A percentile compares a stretch with the other conserved stretches of the same genome.
Conservation (phyloP, 2,113 vertebrate genomes). For the Cyanoderma ruficeps region DNA sequence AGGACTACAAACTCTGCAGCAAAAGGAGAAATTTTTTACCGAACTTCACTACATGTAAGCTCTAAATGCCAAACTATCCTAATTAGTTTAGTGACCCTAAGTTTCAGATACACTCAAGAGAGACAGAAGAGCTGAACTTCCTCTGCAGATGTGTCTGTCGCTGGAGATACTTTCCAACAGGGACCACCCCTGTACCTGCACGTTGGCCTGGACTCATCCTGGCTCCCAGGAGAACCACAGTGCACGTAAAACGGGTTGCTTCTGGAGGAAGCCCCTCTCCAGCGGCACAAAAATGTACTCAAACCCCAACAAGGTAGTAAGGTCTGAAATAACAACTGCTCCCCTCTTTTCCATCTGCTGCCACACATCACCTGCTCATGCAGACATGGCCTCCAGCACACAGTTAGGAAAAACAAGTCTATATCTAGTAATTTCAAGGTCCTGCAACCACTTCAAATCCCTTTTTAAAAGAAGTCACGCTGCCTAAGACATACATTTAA, state of each 20-base stretch:
- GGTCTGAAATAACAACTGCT: not conserved
- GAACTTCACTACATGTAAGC: not conserved
- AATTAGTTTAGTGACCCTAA: not conserved
- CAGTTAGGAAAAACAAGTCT: not conserved
- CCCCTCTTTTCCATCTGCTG: not conserved
- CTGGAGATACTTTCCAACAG: not conserved
- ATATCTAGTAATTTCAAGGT: not conserved
- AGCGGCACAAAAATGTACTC: not conserved
- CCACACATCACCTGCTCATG: not conserved
- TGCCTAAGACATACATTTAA: not conserved
- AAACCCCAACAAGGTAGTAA: fast-evolving
- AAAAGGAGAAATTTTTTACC: not conserved
- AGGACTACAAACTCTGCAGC: not conserved
- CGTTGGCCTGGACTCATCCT: fast-evolving
- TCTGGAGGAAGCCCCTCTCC: not conserved
- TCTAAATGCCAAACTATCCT: not conserved
- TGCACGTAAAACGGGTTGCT: fast-evolving
- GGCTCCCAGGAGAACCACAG: fast-evolving
- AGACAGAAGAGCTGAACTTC: not conserved
- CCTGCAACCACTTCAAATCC: not conserved
- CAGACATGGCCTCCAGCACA: not conserved
- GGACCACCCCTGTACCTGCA: not conserved
- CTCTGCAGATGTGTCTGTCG: not conserved
- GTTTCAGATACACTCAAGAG: not conserved
- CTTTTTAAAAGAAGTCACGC: not conserved